These are phyloP conservation scores for Gyps fulvus DNA, from an alignment of 2,113 vertebrate genomes.

Conservation along the genomic window DNA sequence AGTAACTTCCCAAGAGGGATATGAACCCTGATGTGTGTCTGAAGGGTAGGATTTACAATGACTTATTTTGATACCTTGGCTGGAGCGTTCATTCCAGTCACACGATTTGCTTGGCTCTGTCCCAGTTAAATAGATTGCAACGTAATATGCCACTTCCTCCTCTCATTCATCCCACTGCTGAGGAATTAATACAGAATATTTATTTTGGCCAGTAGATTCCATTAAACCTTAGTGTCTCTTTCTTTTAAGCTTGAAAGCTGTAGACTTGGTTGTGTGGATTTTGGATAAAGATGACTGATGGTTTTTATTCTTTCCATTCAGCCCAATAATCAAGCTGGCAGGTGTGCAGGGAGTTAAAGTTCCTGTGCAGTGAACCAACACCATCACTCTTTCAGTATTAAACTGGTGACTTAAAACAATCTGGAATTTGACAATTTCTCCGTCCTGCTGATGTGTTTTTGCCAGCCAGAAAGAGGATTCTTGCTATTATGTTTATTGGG, in stretches of 20 bases:
- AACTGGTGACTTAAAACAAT: neutral
- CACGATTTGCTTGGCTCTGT: slow-evolving; percentile 22
- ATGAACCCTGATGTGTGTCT: neutral
- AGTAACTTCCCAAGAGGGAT: neutral
- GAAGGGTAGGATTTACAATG: slow-evolving; percentile 20
- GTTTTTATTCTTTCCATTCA: neutral
- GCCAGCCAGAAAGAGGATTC: neutral
- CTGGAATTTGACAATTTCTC: neutral
- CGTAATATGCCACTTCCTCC: slow-evolving; percentile 24
- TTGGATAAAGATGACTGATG: slow-evolving; percentile 17
- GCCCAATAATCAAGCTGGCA: neutral
- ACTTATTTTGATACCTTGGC: slow-evolving; percentile 43
- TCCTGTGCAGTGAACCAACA: neutral
- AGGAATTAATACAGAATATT: slow-evolving; percentile 46
- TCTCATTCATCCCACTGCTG: slow-evolving; percentile 40
- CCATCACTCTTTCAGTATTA: neutral
- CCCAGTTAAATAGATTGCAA: slow-evolving; percentile 27
- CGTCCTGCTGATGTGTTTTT: neutral
- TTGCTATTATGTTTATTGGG: neutral
- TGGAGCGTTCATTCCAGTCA: neutral
- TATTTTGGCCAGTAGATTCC: slow-evolving; percentile 27
- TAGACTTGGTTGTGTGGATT: neutral
- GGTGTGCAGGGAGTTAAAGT: neutral
- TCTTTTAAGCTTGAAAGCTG: slow-evolving; percentile 9
- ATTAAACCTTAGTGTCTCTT: slow-evolving; percentile 4